Percentiles rank a stretch among this genome's conserved stretches.
These are phyloP conservation scores for Artemia sinica DNA, from an alignment of 2,888 invertebrate genomes.

Conservation along the genomic window DNA sequence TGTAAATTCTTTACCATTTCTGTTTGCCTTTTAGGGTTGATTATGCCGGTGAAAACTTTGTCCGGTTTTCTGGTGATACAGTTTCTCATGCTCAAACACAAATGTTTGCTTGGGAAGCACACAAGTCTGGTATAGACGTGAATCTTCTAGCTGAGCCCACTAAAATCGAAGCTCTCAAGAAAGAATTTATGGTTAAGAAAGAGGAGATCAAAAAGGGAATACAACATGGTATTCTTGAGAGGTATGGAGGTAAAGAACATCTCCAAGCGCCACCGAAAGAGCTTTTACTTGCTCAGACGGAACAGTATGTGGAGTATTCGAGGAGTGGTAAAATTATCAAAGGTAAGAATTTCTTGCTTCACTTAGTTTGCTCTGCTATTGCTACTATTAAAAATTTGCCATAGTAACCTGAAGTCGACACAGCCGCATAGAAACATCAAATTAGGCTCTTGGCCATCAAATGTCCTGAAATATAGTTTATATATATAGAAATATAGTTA, in stretches of 20 bases:
- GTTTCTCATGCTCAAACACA: constrained; percentile 73
- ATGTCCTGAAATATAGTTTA: too few relatives aligned
- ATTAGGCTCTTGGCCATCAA: too few relatives aligned
- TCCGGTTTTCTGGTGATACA: constrained; percentile 84
- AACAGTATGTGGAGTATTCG: constrained; percentile 87
- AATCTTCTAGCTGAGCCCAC: constrained; percentile 94
- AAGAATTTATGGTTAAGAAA: constrained; percentile 74
- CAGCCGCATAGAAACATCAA: too few relatives aligned
- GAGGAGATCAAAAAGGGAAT: constrained; percentile 72
- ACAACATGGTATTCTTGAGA: constrained; percentile 60
- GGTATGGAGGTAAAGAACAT: constrained; percentile 89
- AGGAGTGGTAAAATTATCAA: constrained; percentile 60
- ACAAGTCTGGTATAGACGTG: constrained; percentile 77
- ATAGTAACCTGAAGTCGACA: neutral
- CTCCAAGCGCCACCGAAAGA: constrained; percentile 68
- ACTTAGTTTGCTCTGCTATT: neutral
- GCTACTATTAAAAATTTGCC: constrained; percentile 16
- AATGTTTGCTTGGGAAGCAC: constrained; percentile 93
- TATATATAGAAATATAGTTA: too few relatives aligned
- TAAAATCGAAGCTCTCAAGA: constrained; percentile 73
- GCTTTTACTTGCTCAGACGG: constrained; percentile 80
- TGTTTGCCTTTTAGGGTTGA: constrained; percentile 38
- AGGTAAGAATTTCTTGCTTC: constrained; percentile 27
- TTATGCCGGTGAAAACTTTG: constrained; percentile 91
- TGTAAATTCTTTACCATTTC: neutral